Base-by-base conservation (phyloP, 2,113 vertebrate genomes). In the Lasiurus borealis region DNA sequence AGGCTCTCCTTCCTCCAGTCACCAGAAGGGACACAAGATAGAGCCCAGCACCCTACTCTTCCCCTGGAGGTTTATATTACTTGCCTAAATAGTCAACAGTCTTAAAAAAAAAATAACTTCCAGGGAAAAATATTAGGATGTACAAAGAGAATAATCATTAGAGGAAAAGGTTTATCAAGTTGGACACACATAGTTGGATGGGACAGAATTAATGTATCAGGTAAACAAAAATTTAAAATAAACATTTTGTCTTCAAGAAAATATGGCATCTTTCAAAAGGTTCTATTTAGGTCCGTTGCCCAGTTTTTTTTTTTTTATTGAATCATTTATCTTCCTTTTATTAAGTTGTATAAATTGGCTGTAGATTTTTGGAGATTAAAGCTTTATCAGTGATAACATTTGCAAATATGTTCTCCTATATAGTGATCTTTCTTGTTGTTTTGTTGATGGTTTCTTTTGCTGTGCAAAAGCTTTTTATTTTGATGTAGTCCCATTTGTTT, bases 191-290 rank as follows among this genome's bases (percentile, higher is more conserved):
- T 3, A 54, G 25, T 34, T n/a, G 9, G 54, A 23, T 19, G 6
- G 10, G 21, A 10, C 19, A 29, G 50, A 72, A 75, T 31, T 3
- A 27, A 46, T 52, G 11, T 4, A n/a, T 25, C 16, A 13, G n/a
- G 62, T 59, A 14, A 80, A 80, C 15, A 84, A 16, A 29, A 75
- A 85, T 80, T 90, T 69, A 14, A 68, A 92, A 90, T 85, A 62
- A 46, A 64, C 34, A 50, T 69, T 25, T 27, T 50, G 8, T 27
- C 34, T 59, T 76, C 31, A 34, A 44, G 50, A 52, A 78, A 52
- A 36, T 46, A 40, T 48, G 25, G 5, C 40, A 40, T 40, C 40
- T 40, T 40, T 40, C 40, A 40, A 40, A 40, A 40, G 40, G 40
- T 40, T 40, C 40, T 40, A 40, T 40, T 40, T 40, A 40, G 40